Evolutionary conservation across 2,797 vertebrate genomes (phyloP), one percentile per base, ranked within the genome.

Genomic region (Ctenopoma kingsleyae): DNA sequence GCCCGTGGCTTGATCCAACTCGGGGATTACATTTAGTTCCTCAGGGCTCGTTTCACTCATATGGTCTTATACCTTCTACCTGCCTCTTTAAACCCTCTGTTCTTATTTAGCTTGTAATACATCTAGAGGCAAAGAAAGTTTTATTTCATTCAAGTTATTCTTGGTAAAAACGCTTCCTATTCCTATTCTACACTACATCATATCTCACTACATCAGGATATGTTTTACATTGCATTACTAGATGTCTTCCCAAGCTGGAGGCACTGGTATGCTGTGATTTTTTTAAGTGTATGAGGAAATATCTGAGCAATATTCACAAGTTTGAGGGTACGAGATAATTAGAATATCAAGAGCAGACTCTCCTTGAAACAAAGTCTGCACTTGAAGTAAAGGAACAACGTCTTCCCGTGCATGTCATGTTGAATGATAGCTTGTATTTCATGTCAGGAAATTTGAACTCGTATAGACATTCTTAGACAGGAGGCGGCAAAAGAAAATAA

Each of bases 211-310:
- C 3, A 40, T 43, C 41, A 35, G 19, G 20, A 10, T 54, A 32
- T 30, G 46, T 76, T 64, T 19, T 20, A 22, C 16, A 32, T 61
- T 19, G 0, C 35, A 46, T 49, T 60, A 43, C 20, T 40, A 27
- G 25, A 58, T 30, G 66, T 80, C 38, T 55, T 70, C 9, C 16
- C 4, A 30, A 17, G 48, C 57, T 65, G 3, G 53, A 51, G 44
- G 56, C 44, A 11, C 11, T 12, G 38, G 46, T 54, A 41, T n/a
- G 53, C 25, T 17, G 17, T 66, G 49, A 55, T 64, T 53, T 66
- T 49, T 71, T 56, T 36, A 68, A 52, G 61, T 32, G 69, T 52
- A 78, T 84, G 81, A 86, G 72, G 78, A 88, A 80, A 83, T 77
- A 83, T 74, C 53, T 76, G 51, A 56, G 83, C 66, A 81, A 78